Conservation (phyloP, 2,888 invertebrate genomes). For the Lasioglossum marginatum region DNA sequence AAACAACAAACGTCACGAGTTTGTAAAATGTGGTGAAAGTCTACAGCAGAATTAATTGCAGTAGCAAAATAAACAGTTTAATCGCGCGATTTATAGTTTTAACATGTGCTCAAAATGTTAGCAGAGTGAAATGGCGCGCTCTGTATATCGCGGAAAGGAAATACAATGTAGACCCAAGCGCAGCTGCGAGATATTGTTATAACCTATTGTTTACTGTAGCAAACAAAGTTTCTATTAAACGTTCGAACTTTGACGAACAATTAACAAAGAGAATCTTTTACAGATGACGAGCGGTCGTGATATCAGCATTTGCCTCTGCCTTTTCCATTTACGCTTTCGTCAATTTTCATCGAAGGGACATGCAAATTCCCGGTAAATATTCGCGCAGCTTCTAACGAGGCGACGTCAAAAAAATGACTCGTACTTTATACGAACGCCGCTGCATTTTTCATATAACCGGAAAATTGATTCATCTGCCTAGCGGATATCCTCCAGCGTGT, state of each 20-base stretch:
- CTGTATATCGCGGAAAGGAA: background rate
- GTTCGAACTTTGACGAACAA: background rate
- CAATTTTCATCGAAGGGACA: conserved; percentile 18
- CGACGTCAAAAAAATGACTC: conserved; percentile 24
- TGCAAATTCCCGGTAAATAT: conserved; percentile 24
- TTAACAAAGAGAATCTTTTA: background rate
- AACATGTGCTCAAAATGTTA: background rate
- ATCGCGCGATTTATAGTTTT: background rate
- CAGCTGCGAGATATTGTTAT: background rate
- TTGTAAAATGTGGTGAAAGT: background rate
- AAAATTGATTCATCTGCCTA: background rate
- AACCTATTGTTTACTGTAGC: background rate
- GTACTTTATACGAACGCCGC: conserved; percentile 26
- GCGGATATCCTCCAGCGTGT: background rate
- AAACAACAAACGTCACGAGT: background rate
- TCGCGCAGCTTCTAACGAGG: background rate
- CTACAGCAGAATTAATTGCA: background rate
- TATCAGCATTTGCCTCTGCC: conserved; percentile 11
- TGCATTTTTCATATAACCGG: conserved; percentile 17
- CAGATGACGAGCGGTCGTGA: background rate
- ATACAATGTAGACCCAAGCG: background rate
- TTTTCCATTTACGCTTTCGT: conserved; percentile 14
- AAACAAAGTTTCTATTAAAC: background rate
- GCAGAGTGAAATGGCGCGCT: background rate
- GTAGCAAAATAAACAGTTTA: background rate